These are phyloP conservation scores for Podarcis cretensis DNA, from an alignment of 2,113 vertebrate species.

Conservation along the genomic window DNA sequence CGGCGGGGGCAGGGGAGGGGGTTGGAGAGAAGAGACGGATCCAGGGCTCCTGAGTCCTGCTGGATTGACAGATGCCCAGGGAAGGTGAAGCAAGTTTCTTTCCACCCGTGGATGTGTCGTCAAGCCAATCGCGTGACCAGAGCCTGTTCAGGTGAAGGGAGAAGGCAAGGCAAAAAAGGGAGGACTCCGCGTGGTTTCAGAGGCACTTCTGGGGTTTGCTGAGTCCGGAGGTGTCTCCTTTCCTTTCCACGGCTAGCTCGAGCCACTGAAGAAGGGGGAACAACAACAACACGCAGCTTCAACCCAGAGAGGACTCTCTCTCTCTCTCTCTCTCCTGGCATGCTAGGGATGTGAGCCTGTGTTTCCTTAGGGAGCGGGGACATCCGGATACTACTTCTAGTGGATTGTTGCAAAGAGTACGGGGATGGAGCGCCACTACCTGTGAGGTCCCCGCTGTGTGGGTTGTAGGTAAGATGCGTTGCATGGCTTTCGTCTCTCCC, in stretches of 20 bases:
- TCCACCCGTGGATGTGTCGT: neutral
- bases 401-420: neutral
- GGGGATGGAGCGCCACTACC: neutral
- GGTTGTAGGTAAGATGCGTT: neutral
- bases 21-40: neutral
- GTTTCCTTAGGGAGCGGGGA: neutral
- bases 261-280: neutral
- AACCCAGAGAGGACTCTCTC: neutral
- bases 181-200: neutral
- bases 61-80: neutral
- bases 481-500: too few relatives aligned
- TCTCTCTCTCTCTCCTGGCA: too few relatives aligned
- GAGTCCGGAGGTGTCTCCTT: neutral
- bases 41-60: too few relatives aligned
- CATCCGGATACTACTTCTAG: neutral
- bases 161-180: too few relatives aligned
- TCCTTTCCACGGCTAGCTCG: neutral
- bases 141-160: neutral
- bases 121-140: neutral
- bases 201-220: neutral
- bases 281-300: neutral
- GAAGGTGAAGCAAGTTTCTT: too few relatives aligned
- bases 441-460: neutral
- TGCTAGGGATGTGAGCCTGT: neutral
- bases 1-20: neutral